phyloP scores from a whole-genome alignment of 2,797 vertebrate genomes.

The Mus spretus region DNA sequence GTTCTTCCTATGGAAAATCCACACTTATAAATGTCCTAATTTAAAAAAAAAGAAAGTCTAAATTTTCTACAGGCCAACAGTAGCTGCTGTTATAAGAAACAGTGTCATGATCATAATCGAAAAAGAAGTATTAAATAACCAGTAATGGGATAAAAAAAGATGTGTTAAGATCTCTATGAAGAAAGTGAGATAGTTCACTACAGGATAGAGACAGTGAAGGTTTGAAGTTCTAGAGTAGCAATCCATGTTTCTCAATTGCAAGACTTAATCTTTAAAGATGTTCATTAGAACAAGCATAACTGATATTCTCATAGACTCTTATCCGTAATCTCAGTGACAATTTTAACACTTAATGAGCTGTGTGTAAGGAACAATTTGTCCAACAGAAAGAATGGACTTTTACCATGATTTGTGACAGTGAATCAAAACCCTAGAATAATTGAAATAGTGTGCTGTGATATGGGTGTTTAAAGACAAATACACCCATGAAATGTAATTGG shows the following conservation, averaged over 20 bases:
- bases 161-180: neutral
- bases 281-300: neutral
- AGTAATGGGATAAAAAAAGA: neutral
- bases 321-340: neutral
- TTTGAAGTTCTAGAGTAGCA: conserved; percentile 4
- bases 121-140: neutral
- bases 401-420: neutral
- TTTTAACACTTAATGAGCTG: conserved; percentile 4
- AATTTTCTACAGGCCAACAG: neutral
- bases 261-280: neutral
- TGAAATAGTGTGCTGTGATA: neutral
- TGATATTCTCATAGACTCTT: neutral
- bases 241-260: neutral
- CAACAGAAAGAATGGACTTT: neutral
- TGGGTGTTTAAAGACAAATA: neutral
- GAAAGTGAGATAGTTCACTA: neutral
- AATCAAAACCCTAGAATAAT: neutral
- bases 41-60: neutral
- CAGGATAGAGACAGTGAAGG: neutral
- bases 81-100: neutral
- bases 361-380: neutral
- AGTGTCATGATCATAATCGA: neutral
- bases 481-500: neutral
- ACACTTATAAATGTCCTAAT: neutral
- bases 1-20: too few species aligned